Evolutionary conservation across 2,113 vertebrate species (phyloP).

Genomic region (Phrynosoma platyrhinos): DNA sequence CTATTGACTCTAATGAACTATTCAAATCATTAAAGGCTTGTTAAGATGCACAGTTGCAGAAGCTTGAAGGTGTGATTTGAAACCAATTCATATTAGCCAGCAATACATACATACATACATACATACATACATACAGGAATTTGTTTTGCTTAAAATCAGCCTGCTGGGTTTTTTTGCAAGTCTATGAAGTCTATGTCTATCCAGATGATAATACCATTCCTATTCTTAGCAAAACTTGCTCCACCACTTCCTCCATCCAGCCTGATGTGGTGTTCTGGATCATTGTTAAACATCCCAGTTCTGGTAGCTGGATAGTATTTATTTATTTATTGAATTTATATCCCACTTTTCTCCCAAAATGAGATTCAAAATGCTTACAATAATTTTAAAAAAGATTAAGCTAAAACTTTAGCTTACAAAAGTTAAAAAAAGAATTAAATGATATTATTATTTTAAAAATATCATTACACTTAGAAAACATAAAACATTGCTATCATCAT

Average conservation of each 20-base stretch:
- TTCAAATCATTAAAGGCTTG: conserved; percentile 37
- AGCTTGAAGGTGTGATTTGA: conserved; percentile 20
- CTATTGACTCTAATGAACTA: conserved; percentile 47
- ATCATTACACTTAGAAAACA: no score
- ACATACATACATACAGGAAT: background rate
- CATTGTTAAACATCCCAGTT: background rate
- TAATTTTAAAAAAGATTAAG: no score
- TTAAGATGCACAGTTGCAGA: conserved; percentile 40
- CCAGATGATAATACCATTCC: background rate
- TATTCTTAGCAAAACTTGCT: background rate
- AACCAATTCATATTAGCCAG: conserved; percentile 26
- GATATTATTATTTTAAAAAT: no score
- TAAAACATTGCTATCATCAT: background rate
- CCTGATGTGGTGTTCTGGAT: background rate
- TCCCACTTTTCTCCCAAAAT: no score
- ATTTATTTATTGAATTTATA: no score
- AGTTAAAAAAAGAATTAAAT: no score
- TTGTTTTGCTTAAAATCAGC: background rate
- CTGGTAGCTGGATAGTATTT: background rate
- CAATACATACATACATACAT: background rate
- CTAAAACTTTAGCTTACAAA: no score
- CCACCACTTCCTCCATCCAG: background rate
- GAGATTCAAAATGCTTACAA: no score
- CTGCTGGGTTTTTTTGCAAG: background rate
- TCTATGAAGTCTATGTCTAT: background rate